These are phyloP conservation scores for Pelobates fuscus DNA, from an alignment of 2,113 vertebrate species.

Conservation along the genomic window DNA sequence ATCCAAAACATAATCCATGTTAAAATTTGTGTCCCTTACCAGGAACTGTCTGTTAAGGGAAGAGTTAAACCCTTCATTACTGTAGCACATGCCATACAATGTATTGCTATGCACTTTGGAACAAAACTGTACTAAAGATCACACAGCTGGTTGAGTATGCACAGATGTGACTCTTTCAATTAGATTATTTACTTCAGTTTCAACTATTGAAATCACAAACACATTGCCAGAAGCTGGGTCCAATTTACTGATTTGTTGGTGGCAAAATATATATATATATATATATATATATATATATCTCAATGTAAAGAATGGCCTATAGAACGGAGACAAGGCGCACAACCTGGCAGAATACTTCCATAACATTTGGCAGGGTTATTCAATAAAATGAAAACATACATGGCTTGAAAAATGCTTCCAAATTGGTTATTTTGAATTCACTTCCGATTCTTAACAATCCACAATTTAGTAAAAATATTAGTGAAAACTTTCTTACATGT, in stretches of 20 bases:
- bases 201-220: conserved; percentile 40
- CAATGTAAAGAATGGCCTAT: too few species aligned
- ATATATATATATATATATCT: too few species aligned
- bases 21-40: neutral
- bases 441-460: too few species aligned
- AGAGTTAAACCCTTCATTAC: neutral
- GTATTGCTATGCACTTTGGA: neutral
- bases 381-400: too few species aligned
- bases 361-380: too few species aligned
- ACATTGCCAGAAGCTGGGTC: conserved; percentile 29
- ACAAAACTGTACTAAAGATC: conserved; percentile 10
- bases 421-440: too few species aligned
- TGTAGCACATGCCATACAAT: neutral
- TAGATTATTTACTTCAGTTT: conserved; percentile 33
- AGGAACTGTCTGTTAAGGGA: neutral
- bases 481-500: too few species aligned
- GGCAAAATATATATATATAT: neutral
- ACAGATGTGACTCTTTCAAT: conserved; percentile 32
- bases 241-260: conserved; percentile 35
- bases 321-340: too few species aligned
- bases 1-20: neutral
- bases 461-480: too few species aligned
- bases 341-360: too few species aligned
- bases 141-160: conserved; percentile 38
- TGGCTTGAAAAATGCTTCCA: too few species aligned